A percentile compares a stretch with the other conserved stretches of the same genome.
Evolutionary conservation across 2,797 vertebrate genomes (phyloP).

Genomic region (Sardinella longiceps): DNA sequence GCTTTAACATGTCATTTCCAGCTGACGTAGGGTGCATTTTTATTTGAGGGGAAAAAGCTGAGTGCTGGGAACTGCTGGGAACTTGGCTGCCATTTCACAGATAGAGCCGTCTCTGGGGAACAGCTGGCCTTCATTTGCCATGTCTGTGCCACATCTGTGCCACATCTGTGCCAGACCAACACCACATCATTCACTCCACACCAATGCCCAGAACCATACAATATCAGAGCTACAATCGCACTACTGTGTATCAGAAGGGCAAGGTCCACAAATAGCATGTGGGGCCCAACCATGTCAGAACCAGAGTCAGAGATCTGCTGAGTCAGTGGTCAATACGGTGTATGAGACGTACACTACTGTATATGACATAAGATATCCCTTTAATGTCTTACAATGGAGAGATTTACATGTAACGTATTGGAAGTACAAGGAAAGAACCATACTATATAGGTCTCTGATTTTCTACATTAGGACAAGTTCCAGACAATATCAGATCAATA

Average conservation of each 20-base stretch:
- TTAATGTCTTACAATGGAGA: no score
- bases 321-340: no score
- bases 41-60: slow-evolving; percentile 15
- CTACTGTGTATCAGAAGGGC: neutral
- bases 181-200: neutral
- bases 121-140: slow-evolving; percentile 17
- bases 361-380: no score
- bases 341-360: no score
- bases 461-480: neutral
- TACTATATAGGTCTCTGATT: neutral
- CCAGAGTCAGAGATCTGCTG: neutral
- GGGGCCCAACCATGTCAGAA: neutral
- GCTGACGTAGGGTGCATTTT: slow-evolving; percentile 5
- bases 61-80: slow-evolving; percentile 3
- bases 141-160: neutral
- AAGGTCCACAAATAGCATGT: neutral
- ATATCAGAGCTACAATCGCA: neutral
- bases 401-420: no score
- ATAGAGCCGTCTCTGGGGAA: slow-evolving; percentile 1
- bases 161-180: neutral
- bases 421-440: neutral
- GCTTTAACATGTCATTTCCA: slow-evolving; percentile 1
- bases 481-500: neutral
- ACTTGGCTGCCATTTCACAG: neutral
- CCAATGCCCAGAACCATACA: neutral